Evolutionary conservation across 2,888 invertebrate genomes (phyloP).

Genomic region (Chesias legatella): DNA sequence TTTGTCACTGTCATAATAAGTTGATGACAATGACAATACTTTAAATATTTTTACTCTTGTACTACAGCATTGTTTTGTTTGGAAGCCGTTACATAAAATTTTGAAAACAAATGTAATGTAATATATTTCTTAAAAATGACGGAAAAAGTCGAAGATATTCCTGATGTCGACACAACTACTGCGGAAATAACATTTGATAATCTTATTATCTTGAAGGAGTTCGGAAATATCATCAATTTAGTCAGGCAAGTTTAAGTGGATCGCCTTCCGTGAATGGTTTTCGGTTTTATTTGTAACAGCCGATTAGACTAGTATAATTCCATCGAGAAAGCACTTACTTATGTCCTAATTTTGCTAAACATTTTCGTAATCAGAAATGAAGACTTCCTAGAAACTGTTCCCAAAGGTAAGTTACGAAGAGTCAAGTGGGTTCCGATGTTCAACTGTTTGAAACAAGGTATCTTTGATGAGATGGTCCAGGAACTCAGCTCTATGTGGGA

Average conservation of each 20-base stretch:
- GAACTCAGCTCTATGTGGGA: conserved; percentile 70
- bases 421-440: conserved; percentile 73
- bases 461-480: conserved; percentile 64
- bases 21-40: too few species aligned
- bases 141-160: conserved; percentile 44
- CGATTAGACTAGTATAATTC: too few species aligned
- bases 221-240: conserved; percentile 63
- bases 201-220: conserved; percentile 63
- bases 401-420: conserved; percentile 59
- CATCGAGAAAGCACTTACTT: too few species aligned
- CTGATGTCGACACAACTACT: conserved; percentile 46
- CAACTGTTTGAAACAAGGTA: conserved; percentile 62
- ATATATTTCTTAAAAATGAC: conserved; percentile 38
- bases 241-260: conserved; percentile 49
- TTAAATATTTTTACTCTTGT: too few species aligned
- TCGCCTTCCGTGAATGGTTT: too few species aligned
- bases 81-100: too few species aligned
- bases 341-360: too few species aligned
- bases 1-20: too few species aligned
- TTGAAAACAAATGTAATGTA: not conserved
- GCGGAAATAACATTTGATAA: conserved; percentile 61
- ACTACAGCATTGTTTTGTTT: too few species aligned
- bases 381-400: conserved; percentile 68
- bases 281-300: too few species aligned
- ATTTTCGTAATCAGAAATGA: conserved; percentile 49